Evolutionary conservation across 2,113 vertebrate genomes (phyloP).

Genomic region (Leptocoma aspasia): DNA sequence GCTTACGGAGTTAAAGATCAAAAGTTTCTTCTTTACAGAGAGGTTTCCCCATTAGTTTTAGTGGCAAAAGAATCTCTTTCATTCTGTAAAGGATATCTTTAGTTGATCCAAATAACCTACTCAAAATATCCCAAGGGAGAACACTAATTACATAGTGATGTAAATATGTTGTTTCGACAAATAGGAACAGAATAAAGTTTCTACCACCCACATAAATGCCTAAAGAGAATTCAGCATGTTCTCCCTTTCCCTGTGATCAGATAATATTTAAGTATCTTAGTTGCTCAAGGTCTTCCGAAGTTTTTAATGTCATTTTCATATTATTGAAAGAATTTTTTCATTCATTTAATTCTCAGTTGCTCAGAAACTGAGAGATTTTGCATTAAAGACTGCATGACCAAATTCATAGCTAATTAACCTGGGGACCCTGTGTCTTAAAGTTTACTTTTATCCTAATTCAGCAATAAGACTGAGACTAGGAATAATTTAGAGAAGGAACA

Average conservation of each 20-base stretch:
- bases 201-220: neutral
- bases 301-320: slow-evolving; percentile 9
- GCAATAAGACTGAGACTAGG: neutral
- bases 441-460: slow-evolving; percentile 17
- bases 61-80: neutral
- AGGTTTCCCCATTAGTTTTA: neutral
- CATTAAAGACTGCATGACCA: neutral
- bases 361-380: neutral
- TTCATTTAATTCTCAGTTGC: slow-evolving; percentile 22
- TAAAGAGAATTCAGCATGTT: neutral
- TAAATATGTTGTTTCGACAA: slow-evolving; percentile 42
- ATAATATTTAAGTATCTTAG: slow-evolving; percentile 11
- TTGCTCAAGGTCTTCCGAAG: slow-evolving; percentile 3
- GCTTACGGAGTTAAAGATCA: neutral
- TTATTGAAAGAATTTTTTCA: neutral
- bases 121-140: neutral
- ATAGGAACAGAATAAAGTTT: neutral
- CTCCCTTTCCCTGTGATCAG: neutral
- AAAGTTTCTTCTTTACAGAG: neutral
- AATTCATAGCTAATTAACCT: neutral
- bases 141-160: neutral
- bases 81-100: neutral
- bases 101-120: neutral
- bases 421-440: neutral
- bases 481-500: neutral